These are phyloP conservation scores for Zeuzera pyrina DNA, from an alignment of 2,888 invertebrate genomes.

Conservation along the genomic window DNA sequence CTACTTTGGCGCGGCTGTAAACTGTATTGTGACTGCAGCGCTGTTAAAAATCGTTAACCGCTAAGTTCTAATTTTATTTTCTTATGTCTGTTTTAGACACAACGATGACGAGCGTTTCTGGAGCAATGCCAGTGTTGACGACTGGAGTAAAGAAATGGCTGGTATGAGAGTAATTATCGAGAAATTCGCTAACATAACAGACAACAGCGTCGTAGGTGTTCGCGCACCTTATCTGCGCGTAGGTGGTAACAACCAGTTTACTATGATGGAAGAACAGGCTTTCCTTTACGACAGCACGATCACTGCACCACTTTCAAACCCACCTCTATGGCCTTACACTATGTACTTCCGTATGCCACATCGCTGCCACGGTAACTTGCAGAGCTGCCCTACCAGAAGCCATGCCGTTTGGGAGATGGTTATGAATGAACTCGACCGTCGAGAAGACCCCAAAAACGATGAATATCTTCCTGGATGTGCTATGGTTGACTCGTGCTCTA, in stretches of 20 bases:
- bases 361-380: constrained; percentile 92
- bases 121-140: constrained; percentile 93
- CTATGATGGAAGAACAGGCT: constrained; percentile 97
- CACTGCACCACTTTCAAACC: constrained; percentile 91
- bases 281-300: constrained; percentile 97
- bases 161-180: constrained; percentile 93
- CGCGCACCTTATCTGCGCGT: constrained; percentile 92
- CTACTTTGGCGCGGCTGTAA: too few species aligned
- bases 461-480: constrained; percentile 93
- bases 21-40: too few species aligned
- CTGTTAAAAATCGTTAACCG: not conserved
- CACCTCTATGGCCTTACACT: constrained; percentile 98
- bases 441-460: constrained; percentile 91
- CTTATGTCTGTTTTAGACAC: constrained; percentile 73
- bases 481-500: constrained; percentile 96
- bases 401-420: constrained; percentile 98
- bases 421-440: constrained; percentile 92
- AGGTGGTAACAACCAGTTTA: constrained; percentile 96
- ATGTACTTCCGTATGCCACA: constrained; percentile 98
- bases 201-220: constrained; percentile 92
- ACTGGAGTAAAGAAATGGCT: constrained; percentile 96
- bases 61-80: not conserved
- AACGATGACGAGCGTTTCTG: constrained; percentile 94
- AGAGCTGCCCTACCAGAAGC: constrained; percentile 91
- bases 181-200: constrained; percentile 90